These are phyloP conservation scores for Pteronotus mesoamericanus DNA, from an alignment of 2,797 vertebrate species.

Conservation along the genomic window DNA sequence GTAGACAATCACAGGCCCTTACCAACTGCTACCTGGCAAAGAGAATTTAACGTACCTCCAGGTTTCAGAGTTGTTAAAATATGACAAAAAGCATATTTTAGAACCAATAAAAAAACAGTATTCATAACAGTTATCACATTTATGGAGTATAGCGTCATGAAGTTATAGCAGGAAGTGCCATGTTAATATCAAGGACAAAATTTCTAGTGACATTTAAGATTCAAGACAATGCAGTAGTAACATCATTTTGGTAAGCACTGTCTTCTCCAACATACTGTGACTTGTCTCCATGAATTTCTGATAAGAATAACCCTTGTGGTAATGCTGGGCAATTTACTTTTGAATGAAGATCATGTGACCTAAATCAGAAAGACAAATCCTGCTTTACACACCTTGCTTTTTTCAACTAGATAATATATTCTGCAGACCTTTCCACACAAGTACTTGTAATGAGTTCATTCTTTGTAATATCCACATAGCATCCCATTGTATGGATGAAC, in stretches of 20 bases:
- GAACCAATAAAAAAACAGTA: not conserved
- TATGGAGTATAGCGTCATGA: not conserved
- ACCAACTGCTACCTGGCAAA: not conserved
- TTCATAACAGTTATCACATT: not conserved
- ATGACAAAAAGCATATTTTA: not conserved
- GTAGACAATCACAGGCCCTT: not conserved
- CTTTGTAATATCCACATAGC: conserved; percentile 2
- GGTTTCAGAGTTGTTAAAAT: conserved; percentile 40
- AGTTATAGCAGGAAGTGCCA: conserved; percentile 52
- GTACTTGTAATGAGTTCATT: conserved; percentile 12
- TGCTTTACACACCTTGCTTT: not conserved
- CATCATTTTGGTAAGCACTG: not conserved
- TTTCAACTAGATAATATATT: conserved; percentile 10
- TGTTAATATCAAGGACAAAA: conserved; percentile 60
- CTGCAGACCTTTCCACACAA: conserved; percentile 14
- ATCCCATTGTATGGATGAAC: not conserved
- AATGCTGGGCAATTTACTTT: conserved; percentile 3
- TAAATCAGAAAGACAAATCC: conserved; percentile 30
- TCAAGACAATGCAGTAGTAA: not conserved
- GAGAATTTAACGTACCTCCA: not conserved
- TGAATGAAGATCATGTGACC: not conserved
- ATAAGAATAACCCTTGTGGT: conserved; percentile 31
- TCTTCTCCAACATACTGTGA: conserved; percentile 12
- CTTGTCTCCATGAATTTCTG: conserved; percentile 59
- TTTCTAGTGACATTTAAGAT: conserved; percentile 48